Conservation (phyloP, 2,113 vertebrate genomes). For the Paratilapia polleni region DNA sequence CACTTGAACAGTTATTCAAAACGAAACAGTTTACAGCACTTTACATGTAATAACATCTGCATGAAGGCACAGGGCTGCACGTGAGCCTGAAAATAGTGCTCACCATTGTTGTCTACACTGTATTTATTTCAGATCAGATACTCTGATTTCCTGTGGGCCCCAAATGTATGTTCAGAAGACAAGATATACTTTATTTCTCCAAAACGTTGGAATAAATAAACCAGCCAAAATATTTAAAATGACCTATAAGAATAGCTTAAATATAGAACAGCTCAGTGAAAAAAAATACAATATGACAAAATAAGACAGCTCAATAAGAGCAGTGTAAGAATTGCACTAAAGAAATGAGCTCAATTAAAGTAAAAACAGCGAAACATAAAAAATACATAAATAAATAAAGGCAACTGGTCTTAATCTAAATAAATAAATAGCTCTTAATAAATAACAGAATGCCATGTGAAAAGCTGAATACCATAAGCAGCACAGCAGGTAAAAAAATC, state of each 20-base stretch:
- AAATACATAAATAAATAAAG: background rate
- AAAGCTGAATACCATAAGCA: fast-evolving
- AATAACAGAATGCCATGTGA: background rate
- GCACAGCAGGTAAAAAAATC: background rate
- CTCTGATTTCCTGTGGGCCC: background rate
- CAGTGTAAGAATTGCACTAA: too few relatives aligned
- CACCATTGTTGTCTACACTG: background rate
- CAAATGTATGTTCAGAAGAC: background rate
- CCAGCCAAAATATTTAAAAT: background rate
- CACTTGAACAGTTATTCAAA: background rate
- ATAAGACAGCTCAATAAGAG: background rate
- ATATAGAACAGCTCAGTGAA: too few relatives aligned
- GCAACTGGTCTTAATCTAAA: too few relatives aligned
- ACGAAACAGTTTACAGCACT: background rate
- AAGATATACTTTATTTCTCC: background rate
- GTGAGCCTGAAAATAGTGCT: fast-evolving
- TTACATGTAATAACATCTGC: background rate
- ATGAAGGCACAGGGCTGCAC: background rate
- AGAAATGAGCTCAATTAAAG: background rate
- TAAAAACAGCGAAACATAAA: background rate
- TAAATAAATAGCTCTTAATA: too few relatives aligned
- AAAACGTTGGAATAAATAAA: background rate
- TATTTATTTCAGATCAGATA: background rate
- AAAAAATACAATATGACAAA: background rate
- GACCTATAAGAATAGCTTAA: too few relatives aligned